Conservation (phyloP, 1,140 invertebrate genomes). For the Phortica variegata region DNA sequence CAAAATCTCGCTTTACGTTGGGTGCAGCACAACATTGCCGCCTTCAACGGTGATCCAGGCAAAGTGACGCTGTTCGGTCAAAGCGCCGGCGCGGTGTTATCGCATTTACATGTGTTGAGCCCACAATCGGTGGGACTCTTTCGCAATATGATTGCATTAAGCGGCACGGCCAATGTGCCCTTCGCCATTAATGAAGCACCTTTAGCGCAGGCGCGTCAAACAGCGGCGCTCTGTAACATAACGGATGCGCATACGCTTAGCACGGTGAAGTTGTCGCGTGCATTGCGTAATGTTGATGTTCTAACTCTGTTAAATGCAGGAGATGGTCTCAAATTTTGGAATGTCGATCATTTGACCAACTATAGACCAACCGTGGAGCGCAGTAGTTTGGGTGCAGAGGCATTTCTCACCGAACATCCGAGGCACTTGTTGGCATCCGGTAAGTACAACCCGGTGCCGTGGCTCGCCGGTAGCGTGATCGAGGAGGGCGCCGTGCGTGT, state of each 20-base stretch:
- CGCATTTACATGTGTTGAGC: constrained; percentile 59
- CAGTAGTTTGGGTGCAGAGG: constrained; percentile 10
- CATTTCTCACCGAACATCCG: constrained; percentile 56
- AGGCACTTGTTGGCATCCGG: constrained; percentile 39
- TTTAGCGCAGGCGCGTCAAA: constrained; percentile 47
- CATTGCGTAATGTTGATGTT: constrained; percentile 49
- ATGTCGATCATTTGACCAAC: constrained; percentile 57
- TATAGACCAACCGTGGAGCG: constrained; percentile 58
- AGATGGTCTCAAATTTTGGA: constrained; percentile 52
- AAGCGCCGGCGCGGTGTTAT: constrained; percentile 60
- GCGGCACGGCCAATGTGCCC: constrained; percentile 64
- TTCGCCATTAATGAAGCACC: constrained; percentile 63
- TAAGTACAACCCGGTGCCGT: constrained; percentile 47
- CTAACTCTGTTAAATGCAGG: constrained; percentile 40
- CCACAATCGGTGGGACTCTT: constrained; percentile 58
- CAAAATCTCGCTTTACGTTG: constrained; percentile 60
- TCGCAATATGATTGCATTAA: constrained; percentile 60
- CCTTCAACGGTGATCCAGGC: constrained; percentile 57
- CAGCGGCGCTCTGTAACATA: constrained; percentile 35
- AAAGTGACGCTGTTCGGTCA: constrained; percentile 64
- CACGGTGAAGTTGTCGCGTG: constrained; percentile 37
- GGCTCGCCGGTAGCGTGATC: constrained; percentile 54
- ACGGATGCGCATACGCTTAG: constrained; percentile 22
- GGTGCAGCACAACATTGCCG: constrained; percentile 49
- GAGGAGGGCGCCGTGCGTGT: constrained; percentile 58